Evolutionary conservation across 2,888 invertebrate species (phyloP).

Genomic region (Colletes collaris): DNA sequence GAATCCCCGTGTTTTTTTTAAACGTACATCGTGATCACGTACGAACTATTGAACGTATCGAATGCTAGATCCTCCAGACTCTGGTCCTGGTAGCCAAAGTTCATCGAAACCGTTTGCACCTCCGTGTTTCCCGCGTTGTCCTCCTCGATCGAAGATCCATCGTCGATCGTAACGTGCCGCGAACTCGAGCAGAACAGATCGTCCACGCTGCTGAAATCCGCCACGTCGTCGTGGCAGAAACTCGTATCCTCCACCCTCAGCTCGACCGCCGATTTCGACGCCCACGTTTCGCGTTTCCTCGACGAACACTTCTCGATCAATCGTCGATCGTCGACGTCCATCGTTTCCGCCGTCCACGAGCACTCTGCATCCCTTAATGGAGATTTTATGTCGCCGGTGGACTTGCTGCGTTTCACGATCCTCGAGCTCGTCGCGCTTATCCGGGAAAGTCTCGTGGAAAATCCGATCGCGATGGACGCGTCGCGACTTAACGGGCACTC

Average conservation of each 20-base stretch:
- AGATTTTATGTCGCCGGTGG: not conserved
- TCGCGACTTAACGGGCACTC: conserved; percentile 1
- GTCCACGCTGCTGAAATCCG: conserved; percentile 24
- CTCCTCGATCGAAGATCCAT: not conserved
- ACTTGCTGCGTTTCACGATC: not conserved
- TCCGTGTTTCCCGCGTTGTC: not conserved
- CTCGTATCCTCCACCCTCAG: not conserved
- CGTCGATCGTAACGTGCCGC: not conserved
- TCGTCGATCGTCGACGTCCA: not conserved
- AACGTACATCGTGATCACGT: conserved; percentile 62
- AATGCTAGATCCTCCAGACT: conserved; percentile 9
- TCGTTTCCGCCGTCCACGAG: not conserved
- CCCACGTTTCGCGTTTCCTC: not conserved
- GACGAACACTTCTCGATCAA: too few species aligned
- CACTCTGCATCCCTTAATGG: not conserved
- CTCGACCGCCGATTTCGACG: conserved; percentile 29
- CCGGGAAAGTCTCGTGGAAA: not conserved
- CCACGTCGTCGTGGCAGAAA: conserved; percentile 8
- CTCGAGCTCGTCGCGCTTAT: too few species aligned
- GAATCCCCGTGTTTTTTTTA: not conserved
- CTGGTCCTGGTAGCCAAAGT: not conserved
- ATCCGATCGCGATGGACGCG: not conserved
- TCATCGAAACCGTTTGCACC: not conserved
- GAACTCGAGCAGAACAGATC: not conserved
- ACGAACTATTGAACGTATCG: conserved; percentile 30